A percentile compares a stretch with the other conserved stretches of the same genome.
phyloP scores from a whole-genome alignment of 2,113 vertebrate genomes.

The Colaptes auratus region DNA sequence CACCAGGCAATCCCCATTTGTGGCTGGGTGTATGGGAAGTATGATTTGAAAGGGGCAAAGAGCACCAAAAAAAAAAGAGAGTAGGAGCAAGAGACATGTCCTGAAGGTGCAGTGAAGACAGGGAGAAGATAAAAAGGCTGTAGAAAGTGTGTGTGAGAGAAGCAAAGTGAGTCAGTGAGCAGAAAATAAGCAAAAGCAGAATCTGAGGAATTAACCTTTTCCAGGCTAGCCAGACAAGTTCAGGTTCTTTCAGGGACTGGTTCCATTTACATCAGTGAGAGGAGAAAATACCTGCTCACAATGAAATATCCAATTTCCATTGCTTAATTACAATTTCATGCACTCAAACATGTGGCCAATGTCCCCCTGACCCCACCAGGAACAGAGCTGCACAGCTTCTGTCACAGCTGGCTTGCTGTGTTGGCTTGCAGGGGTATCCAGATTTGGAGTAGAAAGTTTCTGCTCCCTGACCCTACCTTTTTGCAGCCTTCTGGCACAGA shows the following conservation, averaged over 20 bases:
- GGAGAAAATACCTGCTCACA: not conserved
- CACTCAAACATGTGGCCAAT: not conserved
- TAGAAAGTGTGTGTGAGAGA: not conserved
- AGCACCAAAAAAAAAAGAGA: not conserved
- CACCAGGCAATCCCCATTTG: not conserved
- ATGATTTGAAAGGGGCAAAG: not conserved
- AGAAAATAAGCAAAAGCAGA: not conserved
- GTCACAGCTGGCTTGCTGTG: not conserved
- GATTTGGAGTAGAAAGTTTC: not conserved
- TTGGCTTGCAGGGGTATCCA: not conserved
- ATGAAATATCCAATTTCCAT: not conserved
- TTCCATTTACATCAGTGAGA: not conserved
- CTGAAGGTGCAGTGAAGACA: not conserved
- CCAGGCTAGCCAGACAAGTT: not conserved
- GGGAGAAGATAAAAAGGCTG: not conserved
- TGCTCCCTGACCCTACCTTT: not conserved
- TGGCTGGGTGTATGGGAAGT: not conserved
- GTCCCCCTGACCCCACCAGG: slow-evolving; percentile 48
- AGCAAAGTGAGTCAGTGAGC: not conserved
- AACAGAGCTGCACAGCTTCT: not conserved
- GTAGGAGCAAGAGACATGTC: not conserved
- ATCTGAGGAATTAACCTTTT: not conserved
- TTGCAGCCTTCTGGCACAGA: not conserved
- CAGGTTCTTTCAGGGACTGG: not conserved
- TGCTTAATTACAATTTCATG: not conserved